Conservation (phyloP, 1,140 invertebrate genomes). For the Leptinotarsa undecemlineata region DNA sequence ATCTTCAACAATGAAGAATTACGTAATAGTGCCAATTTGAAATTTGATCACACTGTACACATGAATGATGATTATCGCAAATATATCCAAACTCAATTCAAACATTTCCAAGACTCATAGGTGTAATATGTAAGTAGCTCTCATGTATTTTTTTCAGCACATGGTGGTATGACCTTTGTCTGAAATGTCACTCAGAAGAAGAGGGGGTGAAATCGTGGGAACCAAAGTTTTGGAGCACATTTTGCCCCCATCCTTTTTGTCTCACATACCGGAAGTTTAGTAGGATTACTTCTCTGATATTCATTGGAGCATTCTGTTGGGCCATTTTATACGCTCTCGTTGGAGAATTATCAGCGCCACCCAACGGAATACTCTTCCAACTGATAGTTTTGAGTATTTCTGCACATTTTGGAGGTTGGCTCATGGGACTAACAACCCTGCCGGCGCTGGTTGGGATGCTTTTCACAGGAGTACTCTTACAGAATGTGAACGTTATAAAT, state of each 20-base stretch:
- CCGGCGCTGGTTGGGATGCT: constrained; percentile 89
- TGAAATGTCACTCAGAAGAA: constrained; percentile 69
- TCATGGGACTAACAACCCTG: constrained; percentile 74
- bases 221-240: constrained; percentile 71
- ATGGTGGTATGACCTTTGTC: constrained; percentile 73
- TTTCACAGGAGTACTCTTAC: constrained; percentile 76
- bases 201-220: constrained; percentile 76
- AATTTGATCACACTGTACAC: too few species aligned
- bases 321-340: constrained; percentile 73
- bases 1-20: too few species aligned
- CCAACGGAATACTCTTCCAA: constrained; percentile 79
- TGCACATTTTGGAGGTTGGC: constrained; percentile 80
- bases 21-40: too few species aligned
- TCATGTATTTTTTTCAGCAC: constrained; percentile 59
- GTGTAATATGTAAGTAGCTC: too few species aligned
- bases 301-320: constrained; percentile 73
- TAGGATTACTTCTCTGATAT: constrained; percentile 66
- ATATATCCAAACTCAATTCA: too few species aligned
- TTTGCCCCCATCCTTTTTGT: constrained; percentile 80
- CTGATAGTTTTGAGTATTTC: constrained; percentile 75
- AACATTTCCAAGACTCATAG: too few species aligned
- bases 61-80: too few species aligned
- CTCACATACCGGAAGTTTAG: constrained; percentile 79
- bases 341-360: constrained; percentile 69
- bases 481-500: constrained; percentile 74